Evolutionary conservation across 2,888 invertebrate species (phyloP), one percentile per base, ranked within the genome.

Genomic region (Dorcus hopei): DNA sequence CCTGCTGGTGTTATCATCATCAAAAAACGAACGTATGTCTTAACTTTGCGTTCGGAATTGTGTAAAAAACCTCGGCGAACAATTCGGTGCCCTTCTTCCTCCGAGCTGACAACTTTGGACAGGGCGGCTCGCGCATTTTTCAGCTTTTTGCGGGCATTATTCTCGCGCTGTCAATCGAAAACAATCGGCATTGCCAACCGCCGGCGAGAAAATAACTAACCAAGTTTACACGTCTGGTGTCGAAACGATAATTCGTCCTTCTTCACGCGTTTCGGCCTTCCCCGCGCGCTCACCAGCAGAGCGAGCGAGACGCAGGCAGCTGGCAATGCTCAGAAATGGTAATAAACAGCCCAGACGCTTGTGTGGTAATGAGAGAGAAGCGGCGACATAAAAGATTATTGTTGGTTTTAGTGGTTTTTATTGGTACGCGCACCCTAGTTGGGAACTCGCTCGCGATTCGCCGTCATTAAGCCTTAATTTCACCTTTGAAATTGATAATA

Each of bases 181-280:
- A 72, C 73, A 72, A 73, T 74, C 72, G 73, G 64, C 65, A 65
- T 69, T 68, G 70, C 68, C 70, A 67, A 68, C 66, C 58, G 66
- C 60, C 68, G 72, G 76, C 73, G 76, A 76, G 77, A 77, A 76
- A 77, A 77, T 77, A 77, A 77, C 77, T 76, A 76, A 77, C 74
- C 75, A 70, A 75, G 72, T 76, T 77, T 76, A 77, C 77, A 75
- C 77, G 76, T 72, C 71, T 70, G 70, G 74, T 74, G 75, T 75
- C 70, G 75, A 70, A 70, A 67, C 73, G 73, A 75, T 76, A 77
- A 77, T 77, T 76, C 77, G 75, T 77, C 76, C 53, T 58, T 38
- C 11, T 38, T 47, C 14, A 54, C 39, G 40, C 47, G 43, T 54
- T 38, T 47, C 52, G 45, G 14, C 42, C 41, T 26, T 16, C 39